phyloP scores from a whole-genome alignment of 2,888 invertebrate species.

The Scaptomyza parva region DNA sequence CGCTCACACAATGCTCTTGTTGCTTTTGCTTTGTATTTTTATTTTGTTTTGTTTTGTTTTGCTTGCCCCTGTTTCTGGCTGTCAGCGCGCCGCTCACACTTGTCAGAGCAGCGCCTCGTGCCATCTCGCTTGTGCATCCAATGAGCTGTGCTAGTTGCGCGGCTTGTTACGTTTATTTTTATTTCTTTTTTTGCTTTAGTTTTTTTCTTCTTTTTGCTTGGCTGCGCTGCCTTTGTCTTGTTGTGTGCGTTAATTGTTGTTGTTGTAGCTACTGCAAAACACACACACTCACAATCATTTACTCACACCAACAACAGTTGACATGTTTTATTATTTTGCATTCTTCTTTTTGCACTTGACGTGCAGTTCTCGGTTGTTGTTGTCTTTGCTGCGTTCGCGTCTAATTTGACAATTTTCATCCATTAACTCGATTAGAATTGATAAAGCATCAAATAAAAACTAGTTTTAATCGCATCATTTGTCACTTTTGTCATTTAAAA shows the following conservation, averaged over 20 bases:
- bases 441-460: background rate
- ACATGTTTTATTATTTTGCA: constrained; percentile 55
- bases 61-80: constrained; percentile 39
- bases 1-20: constrained; percentile 7
- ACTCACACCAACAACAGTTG: constrained; percentile 25
- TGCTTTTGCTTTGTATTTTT: constrained; percentile 7
- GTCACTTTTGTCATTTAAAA: background rate
- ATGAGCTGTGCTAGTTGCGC: constrained; percentile 55
- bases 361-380: constrained; percentile 40
- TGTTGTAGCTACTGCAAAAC: constrained; percentile 44
- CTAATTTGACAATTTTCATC: constrained; percentile 22
- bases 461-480: background rate
- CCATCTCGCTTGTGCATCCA: constrained; percentile 64
- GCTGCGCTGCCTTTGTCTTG: constrained; percentile 38
- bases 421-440: constrained; percentile 14
- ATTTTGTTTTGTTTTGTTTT: constrained; percentile 16
- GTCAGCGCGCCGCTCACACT: constrained; percentile 36
- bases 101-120: constrained; percentile 40
- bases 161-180: constrained; percentile 31
- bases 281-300: constrained; percentile 5
- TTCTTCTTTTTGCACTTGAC: constrained; percentile 35
- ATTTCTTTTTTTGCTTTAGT: constrained; percentile 17
- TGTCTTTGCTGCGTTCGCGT: too few relatives aligned
- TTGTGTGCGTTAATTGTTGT: constrained; percentile 56
- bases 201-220: constrained; percentile 9